Conservation (phyloP, 2,113 vertebrate species). For the Orycteropus afer region DNA sequence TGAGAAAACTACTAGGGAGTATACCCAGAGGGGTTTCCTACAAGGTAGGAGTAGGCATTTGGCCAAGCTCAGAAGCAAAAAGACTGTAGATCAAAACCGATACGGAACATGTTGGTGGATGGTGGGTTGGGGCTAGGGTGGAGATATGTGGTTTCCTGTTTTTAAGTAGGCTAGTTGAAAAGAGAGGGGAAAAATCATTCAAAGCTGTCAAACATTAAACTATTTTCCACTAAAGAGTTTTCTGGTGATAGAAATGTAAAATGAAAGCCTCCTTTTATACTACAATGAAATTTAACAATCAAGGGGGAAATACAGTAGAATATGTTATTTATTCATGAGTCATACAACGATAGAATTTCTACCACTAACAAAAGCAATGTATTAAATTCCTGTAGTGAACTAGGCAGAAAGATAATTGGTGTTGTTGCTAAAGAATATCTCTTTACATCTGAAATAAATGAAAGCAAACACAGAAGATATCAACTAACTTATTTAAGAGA, state of each 20-base stretch:
- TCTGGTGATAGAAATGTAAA: neutral
- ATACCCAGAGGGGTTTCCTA: neutral
- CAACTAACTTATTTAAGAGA: neutral
- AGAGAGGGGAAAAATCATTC: neutral
- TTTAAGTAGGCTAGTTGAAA: conserved; percentile 54
- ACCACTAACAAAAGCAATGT: neutral
- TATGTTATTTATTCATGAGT: neutral
- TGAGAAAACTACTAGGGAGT: neutral
- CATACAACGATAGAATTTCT: neutral
- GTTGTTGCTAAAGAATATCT: neutral
- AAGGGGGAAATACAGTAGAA: accelerated
- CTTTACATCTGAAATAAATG: neutral
- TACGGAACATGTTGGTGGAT: neutral
- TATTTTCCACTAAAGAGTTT: conserved; percentile 17
- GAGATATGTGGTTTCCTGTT: conserved; percentile 81
- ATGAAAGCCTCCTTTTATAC: neutral
- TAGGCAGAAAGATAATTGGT: neutral
- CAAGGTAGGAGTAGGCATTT: neutral
- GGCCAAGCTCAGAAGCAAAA: neutral
- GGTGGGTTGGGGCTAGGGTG: conserved; percentile 57
- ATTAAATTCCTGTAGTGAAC: conserved; percentile 11
- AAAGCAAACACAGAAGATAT: neutral
- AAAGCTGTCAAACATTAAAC: conserved; percentile 45
- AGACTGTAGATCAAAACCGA: neutral
- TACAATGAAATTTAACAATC: neutral